Evolutionary conservation across 2,888 invertebrate species (phyloP), one percentile per base, ranked within the genome.

Genomic region (Acronicta alni): DNA sequence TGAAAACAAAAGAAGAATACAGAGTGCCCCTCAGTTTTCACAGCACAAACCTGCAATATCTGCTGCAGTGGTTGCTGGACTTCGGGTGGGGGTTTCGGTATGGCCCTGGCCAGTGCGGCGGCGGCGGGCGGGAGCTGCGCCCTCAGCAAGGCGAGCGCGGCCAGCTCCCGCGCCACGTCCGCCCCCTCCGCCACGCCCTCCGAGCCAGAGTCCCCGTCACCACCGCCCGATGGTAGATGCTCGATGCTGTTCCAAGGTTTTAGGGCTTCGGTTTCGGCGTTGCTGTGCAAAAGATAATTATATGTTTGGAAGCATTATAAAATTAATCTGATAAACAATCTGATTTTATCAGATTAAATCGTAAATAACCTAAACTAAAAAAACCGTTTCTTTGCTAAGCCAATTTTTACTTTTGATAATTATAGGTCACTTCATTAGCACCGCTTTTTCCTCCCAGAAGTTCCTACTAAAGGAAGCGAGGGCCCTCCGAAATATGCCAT

Each of bases 121-220:
- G 82, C 87, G 18, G 86, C 87, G 45, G 58, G 5, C 0, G 88
- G 87, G 54, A 84, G 75, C 46, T 72, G 77, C 26, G 85, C 82
- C 15, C 93, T 82, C 75, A 93, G 65, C 49, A 92, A 72, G 2
- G 89, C 93, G 35, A 93, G 85, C 45, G 92, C 88, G 0, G 91
- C 93, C 51, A 93, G 84, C 66, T 88, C 88, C 18, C 90, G 85
- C 63, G 93, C 92, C 68, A 93, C 89, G 80, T 93, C 93, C 0
- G 86, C 89, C 20, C 93, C 92, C 77, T 92, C 93, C 0, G 91
- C 85, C 62, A 92, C 89, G 37, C 92, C 91, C 77, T 88, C 88
- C 2, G 84, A 72, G 39, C 78, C 80, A 15, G 76, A 76, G 54
- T 77, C 55, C 48, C 75, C 67, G 66, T 68, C 64, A 0, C 60